Evolutionary conservation across 2,888 invertebrate species (phyloP).

Genomic region (Opisthograptis luteolata): DNA sequence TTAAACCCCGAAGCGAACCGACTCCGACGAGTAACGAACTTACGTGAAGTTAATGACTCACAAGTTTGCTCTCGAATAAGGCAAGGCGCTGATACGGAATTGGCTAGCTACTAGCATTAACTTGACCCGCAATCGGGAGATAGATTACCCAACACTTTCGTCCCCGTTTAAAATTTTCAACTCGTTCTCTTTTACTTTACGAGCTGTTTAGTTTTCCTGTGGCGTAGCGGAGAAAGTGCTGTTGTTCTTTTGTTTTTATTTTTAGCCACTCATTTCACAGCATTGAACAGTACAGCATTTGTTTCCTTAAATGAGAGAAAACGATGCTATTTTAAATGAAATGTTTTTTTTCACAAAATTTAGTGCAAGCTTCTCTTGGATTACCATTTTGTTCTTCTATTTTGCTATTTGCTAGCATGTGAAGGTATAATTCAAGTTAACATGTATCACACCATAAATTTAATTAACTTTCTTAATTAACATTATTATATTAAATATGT

Average conservation of each 20-base stretch:
- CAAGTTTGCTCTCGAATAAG: conserved; percentile 51
- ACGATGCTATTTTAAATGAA: background rate
- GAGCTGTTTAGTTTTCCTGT: conserved; percentile 32
- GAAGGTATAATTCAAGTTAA: no score
- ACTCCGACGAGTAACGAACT: conserved; percentile 55
- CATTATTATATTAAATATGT: no score
- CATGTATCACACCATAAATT: no score
- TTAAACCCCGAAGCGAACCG: conserved; percentile 41
- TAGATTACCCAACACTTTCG: conserved; percentile 43
- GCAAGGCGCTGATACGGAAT: conserved; percentile 48
- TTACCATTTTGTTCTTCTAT: no score
- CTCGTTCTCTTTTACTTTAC: conserved; percentile 37
- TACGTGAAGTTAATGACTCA: conserved; percentile 66
- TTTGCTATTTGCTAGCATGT: no score
- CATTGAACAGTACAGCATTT: conserved; percentile 14
- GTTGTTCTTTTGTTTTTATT: conserved; percentile 21
- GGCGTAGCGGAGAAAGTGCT: conserved; percentile 17
- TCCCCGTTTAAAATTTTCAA: conserved; percentile 38
- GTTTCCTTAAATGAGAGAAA: conserved; percentile 18
- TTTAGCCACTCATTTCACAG: conserved; percentile 5
- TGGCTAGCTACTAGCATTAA: conserved; percentile 57
- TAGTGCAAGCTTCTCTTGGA: no score
- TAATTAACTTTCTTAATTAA: no score
- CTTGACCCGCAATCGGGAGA: conserved; percentile 56
- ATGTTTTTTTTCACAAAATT: conserved; percentile 3